These are phyloP conservation scores for Catharus bicknelli DNA, from an alignment of 2,113 vertebrate species.

Conservation along the genomic window DNA sequence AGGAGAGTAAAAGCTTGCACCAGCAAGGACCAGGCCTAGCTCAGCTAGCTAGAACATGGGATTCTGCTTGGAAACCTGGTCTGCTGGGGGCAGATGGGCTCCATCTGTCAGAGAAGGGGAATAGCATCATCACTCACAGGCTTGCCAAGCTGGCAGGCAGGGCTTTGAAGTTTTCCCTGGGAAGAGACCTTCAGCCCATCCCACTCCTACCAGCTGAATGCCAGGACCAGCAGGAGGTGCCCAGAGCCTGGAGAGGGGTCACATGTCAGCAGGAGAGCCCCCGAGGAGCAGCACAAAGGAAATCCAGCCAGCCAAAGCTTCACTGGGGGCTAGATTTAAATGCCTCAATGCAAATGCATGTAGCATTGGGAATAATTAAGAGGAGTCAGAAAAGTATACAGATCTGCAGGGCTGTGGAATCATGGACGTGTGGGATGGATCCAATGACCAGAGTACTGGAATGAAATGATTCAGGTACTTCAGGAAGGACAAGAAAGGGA, in stretches of 20 bases:
- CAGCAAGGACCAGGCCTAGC: background rate
- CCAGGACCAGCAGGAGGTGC: background rate
- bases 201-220: background rate
- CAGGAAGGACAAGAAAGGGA: background rate
- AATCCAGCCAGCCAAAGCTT: background rate
- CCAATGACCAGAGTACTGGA: fast-evolving
- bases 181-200: background rate
- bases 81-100: background rate
- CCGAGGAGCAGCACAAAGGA: background rate
- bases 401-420: background rate
- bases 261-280: background rate
- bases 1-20: background rate
- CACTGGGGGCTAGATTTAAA: background rate
- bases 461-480: background rate
- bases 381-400: background rate
- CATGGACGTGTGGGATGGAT: background rate
- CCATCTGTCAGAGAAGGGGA: background rate
- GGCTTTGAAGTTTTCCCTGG: background rate
- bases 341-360: background rate
- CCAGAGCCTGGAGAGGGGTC: background rate
- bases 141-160: background rate
- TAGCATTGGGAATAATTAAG: background rate
- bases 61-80: background rate
- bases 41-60: background rate
- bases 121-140: background rate